Conservation (phyloP, 2,797 vertebrate species). For the Takifugu rubripes region DNA sequence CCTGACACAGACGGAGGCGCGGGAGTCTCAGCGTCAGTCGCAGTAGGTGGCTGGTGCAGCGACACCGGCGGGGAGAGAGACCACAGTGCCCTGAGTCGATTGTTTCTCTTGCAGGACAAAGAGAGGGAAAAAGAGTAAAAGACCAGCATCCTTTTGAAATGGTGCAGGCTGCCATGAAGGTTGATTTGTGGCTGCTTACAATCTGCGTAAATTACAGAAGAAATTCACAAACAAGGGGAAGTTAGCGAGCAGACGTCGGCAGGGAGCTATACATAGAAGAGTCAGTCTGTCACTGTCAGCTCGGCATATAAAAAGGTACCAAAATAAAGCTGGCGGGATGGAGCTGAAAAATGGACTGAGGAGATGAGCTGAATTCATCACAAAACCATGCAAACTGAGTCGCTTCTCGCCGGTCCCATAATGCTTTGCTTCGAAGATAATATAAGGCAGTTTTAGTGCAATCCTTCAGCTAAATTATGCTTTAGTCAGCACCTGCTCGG, state of each 20-base stretch:
- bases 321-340: slow-evolving; percentile 34
- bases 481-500: no score
- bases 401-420: slow-evolving; percentile 10
- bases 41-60: no score
- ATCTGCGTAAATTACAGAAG: neutral
- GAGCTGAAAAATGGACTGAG: slow-evolving; percentile 16
- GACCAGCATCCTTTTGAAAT: no score
- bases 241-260: slow-evolving; percentile 10
- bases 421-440: slow-evolving; percentile 2
- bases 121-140: no score
- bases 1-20: slow-evolving; percentile 18
- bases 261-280: slow-evolving; percentile 38
- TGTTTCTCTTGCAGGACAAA: no score
- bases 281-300: slow-evolving; percentile 47
- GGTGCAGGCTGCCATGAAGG: no score
- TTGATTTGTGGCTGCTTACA: neutral
- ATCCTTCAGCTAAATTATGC: no score
- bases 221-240: slow-evolving; percentile 19
- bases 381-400: neutral
- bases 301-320: slow-evolving; percentile 32
- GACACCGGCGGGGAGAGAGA: no score
- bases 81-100: no score
- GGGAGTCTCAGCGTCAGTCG: slow-evolving; percentile 1
- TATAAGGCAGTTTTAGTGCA: no score
- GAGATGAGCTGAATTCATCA: slow-evolving; percentile 18